These are phyloP conservation scores for Cydia amplana DNA, from an alignment of 1,140 invertebrate genomes.

Conservation along the genomic window DNA sequence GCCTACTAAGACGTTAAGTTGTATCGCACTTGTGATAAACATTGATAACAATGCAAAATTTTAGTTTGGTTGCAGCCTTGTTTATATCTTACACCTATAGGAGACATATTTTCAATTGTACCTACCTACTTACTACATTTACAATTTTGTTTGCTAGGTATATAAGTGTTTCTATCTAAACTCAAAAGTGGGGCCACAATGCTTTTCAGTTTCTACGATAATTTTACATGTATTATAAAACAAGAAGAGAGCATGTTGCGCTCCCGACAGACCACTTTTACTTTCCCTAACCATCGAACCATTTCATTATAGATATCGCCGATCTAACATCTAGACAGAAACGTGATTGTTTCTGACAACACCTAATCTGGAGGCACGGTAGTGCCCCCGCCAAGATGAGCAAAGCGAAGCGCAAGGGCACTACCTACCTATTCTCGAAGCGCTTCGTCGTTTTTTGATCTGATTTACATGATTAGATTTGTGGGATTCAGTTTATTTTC, in stretches of 20 bases:
- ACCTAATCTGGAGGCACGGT: too few relatives aligned
- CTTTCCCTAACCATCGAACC: conserved; percentile 11
- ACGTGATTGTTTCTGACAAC: background rate
- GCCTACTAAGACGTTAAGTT: background rate
- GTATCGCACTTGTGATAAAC: background rate
- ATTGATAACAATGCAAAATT: background rate
- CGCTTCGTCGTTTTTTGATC: too few relatives aligned
- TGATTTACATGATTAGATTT: conserved; percentile 6
- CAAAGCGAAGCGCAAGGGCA: too few relatives aligned
- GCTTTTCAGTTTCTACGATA: background rate
- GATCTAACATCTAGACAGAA: background rate
- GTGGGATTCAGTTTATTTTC: conserved; percentile 6
- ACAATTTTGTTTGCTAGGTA: too few relatives aligned
- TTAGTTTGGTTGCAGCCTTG: too few relatives aligned
- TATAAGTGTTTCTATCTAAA: too few relatives aligned
- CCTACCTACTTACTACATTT: too few relatives aligned
- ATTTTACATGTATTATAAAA: background rate
- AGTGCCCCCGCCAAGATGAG: too few relatives aligned
- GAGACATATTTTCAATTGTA: too few relatives aligned
- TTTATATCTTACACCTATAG: too few relatives aligned
- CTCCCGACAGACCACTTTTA: conserved; percentile 10
- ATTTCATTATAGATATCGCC: conserved; percentile 24
- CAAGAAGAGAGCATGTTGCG: conserved; percentile 13
- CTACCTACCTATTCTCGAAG: too few relatives aligned
- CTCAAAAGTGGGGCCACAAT: too few relatives aligned